Percentiles rank a stretch among this genome's conserved stretches.
phyloP scores from a whole-genome alignment of 1,140 invertebrate genomes.

The Nomia melanderi region DNA sequence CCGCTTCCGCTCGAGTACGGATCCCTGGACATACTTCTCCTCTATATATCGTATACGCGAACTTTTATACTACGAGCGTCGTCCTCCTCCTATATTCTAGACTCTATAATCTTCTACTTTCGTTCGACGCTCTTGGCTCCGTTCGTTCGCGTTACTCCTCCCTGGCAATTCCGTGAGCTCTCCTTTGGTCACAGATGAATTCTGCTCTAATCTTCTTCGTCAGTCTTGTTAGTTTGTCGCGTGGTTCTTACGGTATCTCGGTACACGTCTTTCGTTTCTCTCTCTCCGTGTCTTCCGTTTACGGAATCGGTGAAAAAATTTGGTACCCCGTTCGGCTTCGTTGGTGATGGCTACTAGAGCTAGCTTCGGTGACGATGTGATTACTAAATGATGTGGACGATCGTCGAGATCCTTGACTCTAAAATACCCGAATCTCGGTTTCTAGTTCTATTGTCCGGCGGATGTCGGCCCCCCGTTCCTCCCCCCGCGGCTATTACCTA shows the following conservation, averaged over 20 bases:
- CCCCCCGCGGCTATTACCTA: background rate
- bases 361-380: background rate
- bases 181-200: no score
- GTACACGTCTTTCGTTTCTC: background rate
- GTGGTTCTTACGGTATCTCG: background rate
- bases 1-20: constrained; percentile 84
- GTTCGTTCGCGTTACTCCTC: background rate
- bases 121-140: background rate
- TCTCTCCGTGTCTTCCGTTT: background rate
- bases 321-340: background rate
- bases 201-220: no score
- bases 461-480: background rate
- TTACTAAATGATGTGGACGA: background rate
- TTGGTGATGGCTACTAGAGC: background rate
- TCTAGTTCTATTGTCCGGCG: background rate
- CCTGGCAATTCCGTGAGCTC: background rate
- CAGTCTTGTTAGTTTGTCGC: no score
- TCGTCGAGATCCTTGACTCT: no score
- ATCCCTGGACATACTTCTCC: constrained; percentile 86
- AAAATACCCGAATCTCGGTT: background rate
- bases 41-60: constrained; percentile 12
- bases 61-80: no score
- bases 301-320: background rate
- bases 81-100: background rate
- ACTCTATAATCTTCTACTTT: background rate